Evolutionary conservation across 2,113 vertebrate species (phyloP).

Genomic region (Pollimyrus isidori): DNA sequence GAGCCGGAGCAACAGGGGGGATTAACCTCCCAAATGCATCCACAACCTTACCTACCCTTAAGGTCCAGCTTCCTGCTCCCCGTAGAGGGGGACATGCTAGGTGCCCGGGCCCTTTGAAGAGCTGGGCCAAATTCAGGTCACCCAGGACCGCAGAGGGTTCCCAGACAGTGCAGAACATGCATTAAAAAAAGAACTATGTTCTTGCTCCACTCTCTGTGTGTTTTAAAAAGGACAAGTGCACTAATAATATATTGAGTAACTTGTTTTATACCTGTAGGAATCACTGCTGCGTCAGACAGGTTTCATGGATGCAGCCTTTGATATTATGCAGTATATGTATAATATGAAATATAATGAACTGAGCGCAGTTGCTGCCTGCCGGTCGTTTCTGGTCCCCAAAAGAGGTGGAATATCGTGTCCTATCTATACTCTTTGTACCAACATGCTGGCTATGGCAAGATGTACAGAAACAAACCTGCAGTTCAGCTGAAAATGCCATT

Average conservation of each 20-base stretch:
- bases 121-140: not conserved
- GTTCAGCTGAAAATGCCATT: slow-evolving; percentile 24
- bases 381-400: slow-evolving; percentile 29
- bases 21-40: not conserved
- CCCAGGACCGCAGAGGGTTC: not conserved
- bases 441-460: slow-evolving; percentile 16
- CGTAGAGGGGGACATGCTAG: not conserved
- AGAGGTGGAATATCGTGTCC: slow-evolving; percentile 27
- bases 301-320: not conserved
- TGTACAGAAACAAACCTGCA: slow-evolving; percentile 5
- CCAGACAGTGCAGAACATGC: not conserved
- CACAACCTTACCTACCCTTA: not conserved
- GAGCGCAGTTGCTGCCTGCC: slow-evolving; percentile 25
- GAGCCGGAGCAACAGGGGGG: not conserved
- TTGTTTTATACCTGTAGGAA: slow-evolving; percentile 14
- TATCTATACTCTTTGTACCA: not conserved
- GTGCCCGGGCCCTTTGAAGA: not conserved
- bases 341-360: slow-evolving; percentile 26
- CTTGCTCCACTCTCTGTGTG: not conserved
- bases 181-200: not conserved
- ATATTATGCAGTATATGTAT: not conserved
- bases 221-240: not conserved
- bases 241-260: not conserved
- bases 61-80: not conserved
- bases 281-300: not conserved